A percentile compares a stretch with the other conserved stretches of the same genome.
phyloP scores from a whole-genome alignment of 2,888 invertebrate species.

The Callyntrura sp. region DNA sequence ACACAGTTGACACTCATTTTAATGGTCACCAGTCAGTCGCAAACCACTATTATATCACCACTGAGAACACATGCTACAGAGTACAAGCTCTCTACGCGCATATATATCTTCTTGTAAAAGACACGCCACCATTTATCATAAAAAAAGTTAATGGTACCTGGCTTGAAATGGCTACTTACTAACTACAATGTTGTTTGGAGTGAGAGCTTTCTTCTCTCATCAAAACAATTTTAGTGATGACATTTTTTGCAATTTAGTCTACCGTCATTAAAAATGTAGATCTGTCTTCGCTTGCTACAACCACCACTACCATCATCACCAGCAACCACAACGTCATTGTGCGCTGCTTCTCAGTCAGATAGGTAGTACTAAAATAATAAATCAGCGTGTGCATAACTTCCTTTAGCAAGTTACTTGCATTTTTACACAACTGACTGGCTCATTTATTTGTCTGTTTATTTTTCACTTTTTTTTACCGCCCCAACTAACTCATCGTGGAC shows the following conservation, averaged over 20 bases:
- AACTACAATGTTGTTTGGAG: too few relatives aligned
- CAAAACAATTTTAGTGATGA: slow-evolving; percentile 39
- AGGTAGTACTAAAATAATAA: slow-evolving; percentile 24
- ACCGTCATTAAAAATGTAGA: slow-evolving; percentile 47
- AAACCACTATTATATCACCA: slow-evolving; percentile 12
- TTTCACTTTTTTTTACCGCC: not conserved
- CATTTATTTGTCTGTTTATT: slow-evolving; percentile 14
- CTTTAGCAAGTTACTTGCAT: slow-evolving; percentile 12
- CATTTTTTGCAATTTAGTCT: slow-evolving; percentile 55
- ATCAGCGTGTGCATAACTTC: slow-evolving; percentile 45
- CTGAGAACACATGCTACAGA: too few relatives aligned
- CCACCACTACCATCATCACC: not conserved
- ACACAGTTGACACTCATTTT: slow-evolving; percentile 45
- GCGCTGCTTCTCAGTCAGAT: not conserved
- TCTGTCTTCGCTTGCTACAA: not conserved
- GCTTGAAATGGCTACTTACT: too few relatives aligned
- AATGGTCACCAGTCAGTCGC: not conserved
- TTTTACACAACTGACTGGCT: slow-evolving; percentile 21
- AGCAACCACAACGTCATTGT: not conserved
- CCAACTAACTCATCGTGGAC: not conserved
- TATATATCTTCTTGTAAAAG: not conserved
- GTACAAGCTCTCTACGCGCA: too few relatives aligned
- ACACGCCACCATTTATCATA: too few relatives aligned
- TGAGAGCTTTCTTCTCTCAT: slow-evolving; percentile 47
- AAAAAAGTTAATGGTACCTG: too few relatives aligned